Conservation (phyloP, 1,140 invertebrate species). For the Stegodyphus mimosarum region DNA sequence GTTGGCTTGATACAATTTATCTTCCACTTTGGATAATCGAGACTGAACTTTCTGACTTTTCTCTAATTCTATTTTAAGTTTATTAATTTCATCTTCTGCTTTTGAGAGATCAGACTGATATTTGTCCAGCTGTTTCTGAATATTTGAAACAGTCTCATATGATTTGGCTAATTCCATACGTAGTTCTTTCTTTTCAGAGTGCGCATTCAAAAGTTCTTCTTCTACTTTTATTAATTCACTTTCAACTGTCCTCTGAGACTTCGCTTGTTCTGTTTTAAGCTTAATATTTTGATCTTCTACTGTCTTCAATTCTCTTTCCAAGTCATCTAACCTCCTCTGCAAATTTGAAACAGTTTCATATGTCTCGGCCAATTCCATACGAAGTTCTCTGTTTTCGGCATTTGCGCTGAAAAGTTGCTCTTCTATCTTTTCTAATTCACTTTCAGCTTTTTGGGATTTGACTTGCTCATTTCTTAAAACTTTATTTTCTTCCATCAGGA, state of each 20-base stretch:
- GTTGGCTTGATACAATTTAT: conserved; percentile 50
- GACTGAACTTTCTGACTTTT: conserved; percentile 31
- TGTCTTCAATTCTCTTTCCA: conserved; percentile 49
- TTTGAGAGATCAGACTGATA: conserved; percentile 48
- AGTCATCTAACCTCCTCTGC: conserved; percentile 48
- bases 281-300: conserved; percentile 59
- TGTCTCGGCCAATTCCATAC: conserved; percentile 56
- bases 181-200: conserved; percentile 66
- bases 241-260: conserved; percentile 56
- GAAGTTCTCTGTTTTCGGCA: conserved; percentile 49
- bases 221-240: conserved; percentile 57
- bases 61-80: conserved; percentile 46
- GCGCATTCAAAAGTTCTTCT: conserved; percentile 51
- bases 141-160: conserved; percentile 62
- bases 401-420: conserved; percentile 52
- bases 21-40: conserved; percentile 31
- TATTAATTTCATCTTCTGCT: conserved; percentile 53
- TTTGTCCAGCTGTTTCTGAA: conserved; percentile 63
- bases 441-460: conserved; percentile 51
- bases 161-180: conserved; percentile 64
- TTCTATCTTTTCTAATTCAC: conserved; percentile 50
- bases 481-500: conserved; percentile 53
- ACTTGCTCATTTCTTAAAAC: conserved; percentile 45
- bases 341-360: conserved; percentile 57
- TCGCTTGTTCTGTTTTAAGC: conserved; percentile 43